phyloP scores from a whole-genome alignment of 1,140 invertebrate species.

The Lepidurus packardi region DNA sequence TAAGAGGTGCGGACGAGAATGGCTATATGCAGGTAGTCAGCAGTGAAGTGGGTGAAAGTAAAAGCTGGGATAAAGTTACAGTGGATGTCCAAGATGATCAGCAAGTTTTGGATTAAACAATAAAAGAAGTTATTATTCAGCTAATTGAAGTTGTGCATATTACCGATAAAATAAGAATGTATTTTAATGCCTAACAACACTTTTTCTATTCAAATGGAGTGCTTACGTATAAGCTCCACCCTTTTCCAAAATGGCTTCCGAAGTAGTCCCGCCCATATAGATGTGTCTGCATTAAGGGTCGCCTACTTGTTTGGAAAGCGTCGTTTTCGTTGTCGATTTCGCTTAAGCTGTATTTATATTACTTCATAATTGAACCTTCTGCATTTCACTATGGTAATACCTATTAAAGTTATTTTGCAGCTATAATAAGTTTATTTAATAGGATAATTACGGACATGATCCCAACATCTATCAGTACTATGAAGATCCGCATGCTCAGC shows the following conservation, averaged over 20 bases:
- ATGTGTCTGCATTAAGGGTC: neutral
- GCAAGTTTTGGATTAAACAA: neutral
- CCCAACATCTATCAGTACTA: neutral
- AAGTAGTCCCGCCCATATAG: neutral
- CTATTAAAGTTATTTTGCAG: too few species aligned
- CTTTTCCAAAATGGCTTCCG: neutral
- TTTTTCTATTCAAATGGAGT: neutral
- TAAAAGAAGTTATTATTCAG: neutral
- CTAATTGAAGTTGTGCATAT: neutral
- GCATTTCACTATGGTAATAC: neutral
- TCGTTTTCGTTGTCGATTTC: neutral
- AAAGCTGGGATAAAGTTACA: neutral
- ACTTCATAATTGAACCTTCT: neutral
- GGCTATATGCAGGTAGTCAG: constrained; percentile 43
- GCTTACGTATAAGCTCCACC: neutral
- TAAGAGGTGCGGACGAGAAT: constrained; percentile 66
- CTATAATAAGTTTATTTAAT: neutral
- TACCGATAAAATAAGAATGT: neutral
- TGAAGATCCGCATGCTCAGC: neutral
- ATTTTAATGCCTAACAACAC: neutral
- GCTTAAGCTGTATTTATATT: neutral
- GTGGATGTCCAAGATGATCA: neutral
- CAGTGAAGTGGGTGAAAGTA: neutral
- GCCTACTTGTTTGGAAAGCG: neutral
- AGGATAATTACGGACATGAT: constrained; percentile 28